phyloP scores from a whole-genome alignment of 1,140 invertebrate genomes.

The Stenopsyche tienmushanensis region DNA sequence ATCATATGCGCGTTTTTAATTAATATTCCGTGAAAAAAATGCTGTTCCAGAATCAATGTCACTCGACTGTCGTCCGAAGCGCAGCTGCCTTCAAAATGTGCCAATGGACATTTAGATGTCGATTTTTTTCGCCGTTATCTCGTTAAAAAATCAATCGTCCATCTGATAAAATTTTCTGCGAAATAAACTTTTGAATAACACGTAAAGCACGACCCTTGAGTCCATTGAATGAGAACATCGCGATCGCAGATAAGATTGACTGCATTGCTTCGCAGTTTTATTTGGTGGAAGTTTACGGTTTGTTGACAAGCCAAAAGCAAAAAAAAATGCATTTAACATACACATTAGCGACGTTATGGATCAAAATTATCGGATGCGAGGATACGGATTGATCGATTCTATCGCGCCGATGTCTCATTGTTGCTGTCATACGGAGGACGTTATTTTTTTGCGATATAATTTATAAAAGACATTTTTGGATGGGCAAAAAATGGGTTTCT shows the following conservation, averaged over 20 bases:
- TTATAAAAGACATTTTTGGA: neutral
- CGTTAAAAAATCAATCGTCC: neutral
- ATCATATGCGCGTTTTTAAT: neutral
- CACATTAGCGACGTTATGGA: neutral
- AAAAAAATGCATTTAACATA: neutral
- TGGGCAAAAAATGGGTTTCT: neutral
- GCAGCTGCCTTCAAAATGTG: constrained; percentile 9
- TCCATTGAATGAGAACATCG: too few species aligned
- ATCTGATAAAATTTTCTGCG: constrained; percentile 19
- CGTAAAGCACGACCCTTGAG: too few species aligned
- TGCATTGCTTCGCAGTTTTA: too few species aligned
- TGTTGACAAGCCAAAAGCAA: neutral
- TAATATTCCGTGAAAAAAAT: too few species aligned
- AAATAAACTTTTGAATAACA: constrained; percentile 11
- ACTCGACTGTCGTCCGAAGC: too few species aligned
- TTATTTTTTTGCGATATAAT: too few species aligned
- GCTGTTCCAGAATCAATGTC: too few species aligned
- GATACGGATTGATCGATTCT: too few species aligned
- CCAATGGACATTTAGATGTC: neutral
- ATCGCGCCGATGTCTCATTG: too few species aligned
- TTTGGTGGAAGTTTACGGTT: constrained; percentile 4
- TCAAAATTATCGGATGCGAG: too few species aligned
- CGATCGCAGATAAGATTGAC: neutral
- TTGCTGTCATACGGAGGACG: too few species aligned
- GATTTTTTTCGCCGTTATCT: neutral